A percentile compares a stretch with the other conserved stretches of the same genome.
phyloP scores from a whole-genome alignment of 2,888 invertebrate species.

The Muscina levida region DNA sequence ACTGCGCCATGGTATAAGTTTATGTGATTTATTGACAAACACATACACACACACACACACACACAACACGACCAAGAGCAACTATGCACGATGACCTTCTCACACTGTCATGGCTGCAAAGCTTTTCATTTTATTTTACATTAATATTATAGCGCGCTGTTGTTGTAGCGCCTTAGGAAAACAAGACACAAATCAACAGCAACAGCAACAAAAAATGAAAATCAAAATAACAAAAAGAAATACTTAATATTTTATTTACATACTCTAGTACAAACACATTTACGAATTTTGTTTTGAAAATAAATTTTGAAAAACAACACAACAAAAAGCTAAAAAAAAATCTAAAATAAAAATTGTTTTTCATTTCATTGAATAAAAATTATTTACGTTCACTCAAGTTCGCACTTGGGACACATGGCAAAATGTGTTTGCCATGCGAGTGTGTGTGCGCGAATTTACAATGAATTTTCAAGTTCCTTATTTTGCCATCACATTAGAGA shows the following conservation, averaged over 20 bases:
- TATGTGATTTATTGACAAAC: conserved; percentile 35
- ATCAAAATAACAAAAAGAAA: conserved; percentile 24
- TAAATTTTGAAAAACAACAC: conserved; percentile 36
- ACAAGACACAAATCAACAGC: conserved; percentile 2
- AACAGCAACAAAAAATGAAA: conserved; percentile 18
- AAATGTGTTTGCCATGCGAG: conserved; percentile 17
- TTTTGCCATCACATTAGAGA: conserved; percentile 27
- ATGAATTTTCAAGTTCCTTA: conserved; percentile 32
- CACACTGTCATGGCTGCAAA: conserved; percentile 79
- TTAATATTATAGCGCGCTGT: neutral
- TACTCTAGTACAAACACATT: neutral
- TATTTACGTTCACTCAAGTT: conserved; percentile 76
- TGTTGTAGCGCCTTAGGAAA: neutral
- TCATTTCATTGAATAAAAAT: conserved; percentile 75
- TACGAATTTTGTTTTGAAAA: conserved; percentile 22
- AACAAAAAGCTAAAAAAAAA: conserved; percentile 33
- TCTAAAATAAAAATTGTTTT: conserved; percentile 48
- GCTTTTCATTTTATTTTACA: conserved; percentile 40
- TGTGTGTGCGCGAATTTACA: conserved; percentile 22
- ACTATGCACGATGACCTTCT: conserved; percentile 76
- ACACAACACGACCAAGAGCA: conserved; percentile 13
- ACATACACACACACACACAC: too few relatives aligned
- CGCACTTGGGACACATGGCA: conserved; percentile 66
- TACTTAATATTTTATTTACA: conserved; percentile 24
- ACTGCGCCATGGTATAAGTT: conserved; percentile 9